These are phyloP conservation scores for Hyperoplus immaculatus DNA, from an alignment of 2,797 vertebrate genomes.

Conservation along the genomic window DNA sequence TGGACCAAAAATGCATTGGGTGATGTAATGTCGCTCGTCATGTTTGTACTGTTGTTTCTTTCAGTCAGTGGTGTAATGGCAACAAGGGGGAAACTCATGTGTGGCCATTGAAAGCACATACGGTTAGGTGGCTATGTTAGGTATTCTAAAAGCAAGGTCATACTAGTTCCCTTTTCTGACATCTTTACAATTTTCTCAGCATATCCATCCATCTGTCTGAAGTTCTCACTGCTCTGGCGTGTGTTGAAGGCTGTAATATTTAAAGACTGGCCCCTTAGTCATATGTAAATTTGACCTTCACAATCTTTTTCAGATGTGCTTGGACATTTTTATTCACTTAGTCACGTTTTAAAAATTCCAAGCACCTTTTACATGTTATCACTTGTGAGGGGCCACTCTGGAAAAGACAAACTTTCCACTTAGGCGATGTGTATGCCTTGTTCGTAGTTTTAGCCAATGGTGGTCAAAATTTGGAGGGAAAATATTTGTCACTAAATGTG, in stretches of 20 bases:
- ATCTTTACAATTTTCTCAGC: constrained; percentile 17
- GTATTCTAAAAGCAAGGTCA: constrained; percentile 43
- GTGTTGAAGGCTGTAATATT: constrained; percentile 6
- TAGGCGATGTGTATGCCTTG: constrained; percentile 12
- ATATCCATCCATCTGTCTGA: constrained; percentile 14
- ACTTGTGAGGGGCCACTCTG: constrained; percentile 25
- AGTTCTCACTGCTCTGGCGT: constrained; percentile 8
- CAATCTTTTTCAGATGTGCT: constrained; percentile 3
- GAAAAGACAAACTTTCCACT: constrained; percentile 7
- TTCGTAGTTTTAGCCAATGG: not conserved
- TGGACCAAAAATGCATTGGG: constrained; percentile 81
- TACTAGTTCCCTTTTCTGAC: constrained; percentile 24
- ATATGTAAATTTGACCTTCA: not conserved
- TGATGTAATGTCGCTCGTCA: constrained; percentile 47
- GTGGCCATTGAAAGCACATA: constrained; percentile 60
- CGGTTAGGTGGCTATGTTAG: constrained; percentile 22
- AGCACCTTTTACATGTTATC: constrained; percentile 9
- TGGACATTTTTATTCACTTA: not conserved
- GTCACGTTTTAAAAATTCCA: not conserved
- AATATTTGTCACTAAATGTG: not conserved
- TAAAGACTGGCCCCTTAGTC: not conserved
- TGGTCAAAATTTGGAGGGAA: constrained; percentile 9
- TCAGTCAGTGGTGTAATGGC: constrained; percentile 49
- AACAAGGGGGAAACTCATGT: constrained; percentile 34
- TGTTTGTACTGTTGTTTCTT: constrained; percentile 46